Percentiles rank a stretch among this genome's conserved stretches.
These are phyloP conservation scores for Scotopteryx bipunctaria DNA, from an alignment of 2,888 invertebrate species.

Conservation along the genomic window DNA sequence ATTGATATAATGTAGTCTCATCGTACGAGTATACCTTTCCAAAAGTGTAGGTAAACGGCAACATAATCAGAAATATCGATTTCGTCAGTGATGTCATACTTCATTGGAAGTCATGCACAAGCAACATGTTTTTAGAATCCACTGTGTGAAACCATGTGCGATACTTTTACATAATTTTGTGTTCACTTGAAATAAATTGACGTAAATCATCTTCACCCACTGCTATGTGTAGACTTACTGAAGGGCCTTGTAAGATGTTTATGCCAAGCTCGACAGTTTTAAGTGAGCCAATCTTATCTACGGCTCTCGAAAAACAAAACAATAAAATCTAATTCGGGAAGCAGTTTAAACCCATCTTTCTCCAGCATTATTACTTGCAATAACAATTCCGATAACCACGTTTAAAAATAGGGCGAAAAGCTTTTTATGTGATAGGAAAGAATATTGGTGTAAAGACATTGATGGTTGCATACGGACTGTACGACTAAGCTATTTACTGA, in stretches of 20 bases:
- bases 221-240: not conserved
- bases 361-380: not conserved
- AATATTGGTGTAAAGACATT: not conserved
- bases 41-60: constrained; percentile 2
- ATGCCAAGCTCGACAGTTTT: not conserved
- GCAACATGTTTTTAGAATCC: constrained; percentile 15
- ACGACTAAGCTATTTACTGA: not conserved
- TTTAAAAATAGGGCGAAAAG: not conserved
- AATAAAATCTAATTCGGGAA: constrained; percentile 11
- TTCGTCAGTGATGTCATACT: constrained; percentile 18
- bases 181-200: constrained; percentile 4
- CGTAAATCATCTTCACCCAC: no score
- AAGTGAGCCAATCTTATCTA: not conserved
- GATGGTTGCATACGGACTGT: not conserved
- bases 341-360: not conserved
- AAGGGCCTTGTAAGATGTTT: not conserved
- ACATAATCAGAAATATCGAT: constrained; percentile 12
- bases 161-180: constrained; percentile 1
- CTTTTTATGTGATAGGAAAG: not conserved
- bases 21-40: no score
- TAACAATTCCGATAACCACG: constrained; percentile 8
- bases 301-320: not conserved
- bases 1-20: no score
- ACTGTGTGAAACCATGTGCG: constrained; percentile 17
- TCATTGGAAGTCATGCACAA: constrained; percentile 13